Evolutionary conservation across 1,140 invertebrate genomes (phyloP).

Genomic region (Sycophaga agraensis): DNA sequence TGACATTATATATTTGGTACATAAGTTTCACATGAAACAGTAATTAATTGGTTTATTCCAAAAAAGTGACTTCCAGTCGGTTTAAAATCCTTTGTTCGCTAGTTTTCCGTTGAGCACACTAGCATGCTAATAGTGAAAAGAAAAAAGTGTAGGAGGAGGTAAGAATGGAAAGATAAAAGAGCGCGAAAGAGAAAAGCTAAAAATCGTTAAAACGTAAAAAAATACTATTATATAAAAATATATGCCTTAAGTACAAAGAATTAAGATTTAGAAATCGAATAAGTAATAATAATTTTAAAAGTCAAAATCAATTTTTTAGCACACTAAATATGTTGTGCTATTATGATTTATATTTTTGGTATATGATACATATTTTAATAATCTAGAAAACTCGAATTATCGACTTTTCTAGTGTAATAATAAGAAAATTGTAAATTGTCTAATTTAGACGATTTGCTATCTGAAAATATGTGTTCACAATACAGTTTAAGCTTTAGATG

Average conservation of each 20-base stretch:
- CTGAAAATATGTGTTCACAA: slow-evolving; percentile 2
- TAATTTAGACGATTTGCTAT: neutral
- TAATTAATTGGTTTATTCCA: slow-evolving; percentile 15
- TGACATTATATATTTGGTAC: neutral
- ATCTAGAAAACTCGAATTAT: neutral
- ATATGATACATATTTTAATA: slow-evolving; percentile 11
- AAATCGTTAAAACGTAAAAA: slow-evolving; percentile 20
- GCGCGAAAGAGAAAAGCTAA: slow-evolving; percentile 1
- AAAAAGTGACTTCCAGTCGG: slow-evolving; percentile 22
- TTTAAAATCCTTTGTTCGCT: slow-evolving; percentile 21
- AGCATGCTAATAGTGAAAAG: slow-evolving; percentile 1
- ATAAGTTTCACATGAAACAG: slow-evolving; percentile 6
- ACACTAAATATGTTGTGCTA: neutral
- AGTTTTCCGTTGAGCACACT: slow-evolving; percentile 13
- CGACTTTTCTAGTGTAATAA: neutral
- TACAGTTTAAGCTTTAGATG: slow-evolving; percentile 10
- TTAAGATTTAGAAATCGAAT: slow-evolving; percentile 26
- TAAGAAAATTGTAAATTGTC: neutral
- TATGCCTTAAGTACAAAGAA: slow-evolving; percentile 33
- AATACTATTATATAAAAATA: slow-evolving; percentile 16
- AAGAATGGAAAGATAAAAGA: no score
- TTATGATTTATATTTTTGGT: slow-evolving; percentile 4
- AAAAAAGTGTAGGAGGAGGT: no score
- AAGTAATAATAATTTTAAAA: slow-evolving; percentile 20
- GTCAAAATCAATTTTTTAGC: slow-evolving; percentile 15